Percentiles rank a stretch among this genome's conserved stretches.
phyloP scores from a whole-genome alignment of 2,113 vertebrate genomes.

The Notothenia rossii region DNA sequence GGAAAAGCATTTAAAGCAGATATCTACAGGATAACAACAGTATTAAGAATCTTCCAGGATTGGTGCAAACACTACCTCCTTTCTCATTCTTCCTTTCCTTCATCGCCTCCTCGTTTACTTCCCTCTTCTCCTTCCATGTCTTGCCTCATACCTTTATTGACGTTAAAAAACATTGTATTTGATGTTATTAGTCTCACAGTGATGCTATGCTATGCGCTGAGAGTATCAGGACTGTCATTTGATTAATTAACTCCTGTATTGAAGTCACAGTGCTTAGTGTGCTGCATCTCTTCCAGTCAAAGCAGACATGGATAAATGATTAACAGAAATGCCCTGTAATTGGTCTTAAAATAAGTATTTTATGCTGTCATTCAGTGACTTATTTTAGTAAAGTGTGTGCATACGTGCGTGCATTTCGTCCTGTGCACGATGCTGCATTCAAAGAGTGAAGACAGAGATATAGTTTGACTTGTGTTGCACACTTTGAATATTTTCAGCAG shows the following conservation, averaged over 20 bases:
- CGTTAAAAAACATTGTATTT: no score
- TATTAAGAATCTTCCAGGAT: no score
- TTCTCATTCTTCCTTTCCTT: no score
- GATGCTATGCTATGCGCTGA: background rate
- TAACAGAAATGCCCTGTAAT: background rate
- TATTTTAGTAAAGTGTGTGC: background rate
- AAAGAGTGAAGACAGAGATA: no score
- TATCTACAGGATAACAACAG: no score
- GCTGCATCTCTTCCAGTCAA: no score
- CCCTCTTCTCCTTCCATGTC: background rate
- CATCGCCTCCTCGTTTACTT: background rate
- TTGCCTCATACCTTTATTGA: background rate
- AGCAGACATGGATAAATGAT: no score
- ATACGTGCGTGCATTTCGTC: background rate
- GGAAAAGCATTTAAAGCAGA: no score
- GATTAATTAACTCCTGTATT: no score
- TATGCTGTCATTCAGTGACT: background rate
- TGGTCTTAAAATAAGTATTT: background rate
- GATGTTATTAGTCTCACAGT: background rate
- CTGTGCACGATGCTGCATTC: background rate
- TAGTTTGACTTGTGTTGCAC: background rate
- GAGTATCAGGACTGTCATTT: no score
- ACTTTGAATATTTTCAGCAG: background rate
- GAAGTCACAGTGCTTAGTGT: no score
- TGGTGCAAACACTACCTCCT: no score